Percentiles rank a stretch among this genome's conserved stretches.
Evolutionary conservation across 2,113 vertebrate species (phyloP).

Genomic region (Gavia stellata): DNA sequence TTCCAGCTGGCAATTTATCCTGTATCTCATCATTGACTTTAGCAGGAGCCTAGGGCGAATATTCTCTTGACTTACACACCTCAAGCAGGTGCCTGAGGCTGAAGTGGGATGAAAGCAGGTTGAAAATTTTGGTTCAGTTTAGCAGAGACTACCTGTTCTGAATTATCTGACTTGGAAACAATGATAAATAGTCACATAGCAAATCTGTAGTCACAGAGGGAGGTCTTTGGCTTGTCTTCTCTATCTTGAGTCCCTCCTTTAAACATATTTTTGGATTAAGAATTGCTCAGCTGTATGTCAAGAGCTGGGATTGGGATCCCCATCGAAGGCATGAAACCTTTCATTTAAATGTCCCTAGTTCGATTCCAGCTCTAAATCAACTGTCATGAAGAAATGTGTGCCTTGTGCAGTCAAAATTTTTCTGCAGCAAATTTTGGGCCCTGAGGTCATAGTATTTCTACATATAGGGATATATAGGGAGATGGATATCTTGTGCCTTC

Average conservation of each 20-base stretch:
- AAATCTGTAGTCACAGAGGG: neutral
- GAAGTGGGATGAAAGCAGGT: constrained; percentile 13
- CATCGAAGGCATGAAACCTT: neutral
- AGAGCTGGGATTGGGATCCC: neutral
- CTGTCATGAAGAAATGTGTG: neutral
- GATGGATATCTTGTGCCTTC: neutral
- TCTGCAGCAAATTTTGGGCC: neutral
- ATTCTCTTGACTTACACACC: neutral
- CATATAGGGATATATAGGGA: neutral
- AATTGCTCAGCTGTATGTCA: neutral
- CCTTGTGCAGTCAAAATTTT: neutral
- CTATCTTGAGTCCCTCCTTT: neutral
- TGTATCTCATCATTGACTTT: neutral
- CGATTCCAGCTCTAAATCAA: neutral
- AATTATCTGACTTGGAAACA: neutral
- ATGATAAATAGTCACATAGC: neutral
- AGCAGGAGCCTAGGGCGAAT: constrained; percentile 11
- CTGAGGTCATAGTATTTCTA: neutral
- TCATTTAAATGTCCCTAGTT: neutral
- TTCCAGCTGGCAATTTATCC: constrained; percentile 23
- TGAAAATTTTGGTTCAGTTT: neutral
- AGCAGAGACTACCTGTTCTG: neutral
- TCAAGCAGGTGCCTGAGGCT: constrained; percentile 6
- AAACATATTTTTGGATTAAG: neutral
- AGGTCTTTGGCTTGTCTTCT: neutral